Base-by-base conservation (phyloP, 1,140 invertebrate genomes). In the Lerema accius region DNA sequence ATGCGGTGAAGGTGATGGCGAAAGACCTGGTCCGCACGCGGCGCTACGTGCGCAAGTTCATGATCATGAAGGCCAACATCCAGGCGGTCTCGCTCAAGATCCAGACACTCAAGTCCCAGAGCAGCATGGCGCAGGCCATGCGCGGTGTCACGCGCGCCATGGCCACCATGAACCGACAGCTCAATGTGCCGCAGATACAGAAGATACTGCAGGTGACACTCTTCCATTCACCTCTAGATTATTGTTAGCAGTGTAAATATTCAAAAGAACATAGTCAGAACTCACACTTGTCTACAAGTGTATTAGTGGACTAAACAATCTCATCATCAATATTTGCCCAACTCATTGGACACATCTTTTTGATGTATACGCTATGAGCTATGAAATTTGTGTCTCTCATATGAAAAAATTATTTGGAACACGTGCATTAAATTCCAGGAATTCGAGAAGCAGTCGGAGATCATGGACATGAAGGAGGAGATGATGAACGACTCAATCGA, bases 391-490 rank as follows among this genome's bases (percentile, higher is more conserved):
- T n/a, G n/a, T n/a, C n/a, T n/a, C n/a, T n/a, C n/a, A n/a, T n/a
- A n/a, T n/a, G n/a, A n/a, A n/a, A n/a, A n/a, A n/a, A n/a, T n/a
- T n/a, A n/a, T n/a, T n/a, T n/a, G n/a, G n/a, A n/a, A 23, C 19
- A 23, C 5, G 19, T 4, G 14, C 26, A 40, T 37, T 58, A 9
- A 37, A 26, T 65, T 74, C 9, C 96, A 98, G 93, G 99, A 99
- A 83, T 99, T 99, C 93, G 99, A 99, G 90, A 99, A 99, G 79
- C 99, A 99, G 83, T 98, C 98, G 0, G 98, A 99, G 92, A 99
- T 99, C 62, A 99, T 99, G 99, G 99, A 99, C 85, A 99, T 99
- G 98, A 99, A 99, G 84, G 99, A 99, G 91, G 99, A 99, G 92
- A 98, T 99, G 94, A 99, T 99, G 95, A 99, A 98, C 90, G 99